phyloP scores from a whole-genome alignment of 2,888 invertebrate genomes.

The Onthophagus sagittarius region DNA sequence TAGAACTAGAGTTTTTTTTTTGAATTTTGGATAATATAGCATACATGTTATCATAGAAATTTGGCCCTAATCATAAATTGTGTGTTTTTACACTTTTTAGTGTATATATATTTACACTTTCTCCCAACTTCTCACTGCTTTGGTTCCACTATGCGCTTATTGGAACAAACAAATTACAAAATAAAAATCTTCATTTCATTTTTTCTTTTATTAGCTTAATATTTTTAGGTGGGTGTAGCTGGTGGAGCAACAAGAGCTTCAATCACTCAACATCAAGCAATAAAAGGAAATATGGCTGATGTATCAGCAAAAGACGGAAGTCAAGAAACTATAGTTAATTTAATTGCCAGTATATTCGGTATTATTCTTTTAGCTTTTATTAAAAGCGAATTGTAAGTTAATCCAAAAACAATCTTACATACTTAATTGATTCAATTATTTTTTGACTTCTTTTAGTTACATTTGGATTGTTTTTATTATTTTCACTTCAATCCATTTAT shows the following conservation, averaged over 20 bases:
- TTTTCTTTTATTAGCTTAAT: constrained; percentile 5
- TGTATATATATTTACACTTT: too few relatives aligned
- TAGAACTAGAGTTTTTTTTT: too few relatives aligned
- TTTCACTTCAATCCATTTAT: constrained; percentile 76
- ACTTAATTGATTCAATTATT: too few relatives aligned
- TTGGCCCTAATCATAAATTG: too few relatives aligned
- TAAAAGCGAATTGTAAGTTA: constrained; percentile 52
- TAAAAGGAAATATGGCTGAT: constrained; percentile 88
- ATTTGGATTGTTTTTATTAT: constrained; percentile 70
- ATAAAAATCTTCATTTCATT: too few relatives aligned
- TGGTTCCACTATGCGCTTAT: too few relatives aligned
- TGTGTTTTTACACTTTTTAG: too few relatives aligned
- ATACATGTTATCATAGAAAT: too few relatives aligned
- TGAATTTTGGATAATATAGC: too few relatives aligned
- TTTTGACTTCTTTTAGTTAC: constrained; percentile 54
- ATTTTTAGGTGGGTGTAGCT: constrained; percentile 49
- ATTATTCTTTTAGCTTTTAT: constrained; percentile 69
- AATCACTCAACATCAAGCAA: constrained; percentile 89
- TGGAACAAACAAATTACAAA: too few relatives aligned
- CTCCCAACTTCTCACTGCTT: too few relatives aligned
- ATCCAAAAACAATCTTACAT: background rate
- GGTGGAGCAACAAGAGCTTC: constrained; percentile 92
- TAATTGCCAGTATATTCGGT: constrained; percentile 77
- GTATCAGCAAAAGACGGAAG: constrained; percentile 93
- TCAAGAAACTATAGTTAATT: constrained; percentile 94